Evolutionary conservation across 2,113 vertebrate species (phyloP).

Genomic region (Edolisoma coerulescens): DNA sequence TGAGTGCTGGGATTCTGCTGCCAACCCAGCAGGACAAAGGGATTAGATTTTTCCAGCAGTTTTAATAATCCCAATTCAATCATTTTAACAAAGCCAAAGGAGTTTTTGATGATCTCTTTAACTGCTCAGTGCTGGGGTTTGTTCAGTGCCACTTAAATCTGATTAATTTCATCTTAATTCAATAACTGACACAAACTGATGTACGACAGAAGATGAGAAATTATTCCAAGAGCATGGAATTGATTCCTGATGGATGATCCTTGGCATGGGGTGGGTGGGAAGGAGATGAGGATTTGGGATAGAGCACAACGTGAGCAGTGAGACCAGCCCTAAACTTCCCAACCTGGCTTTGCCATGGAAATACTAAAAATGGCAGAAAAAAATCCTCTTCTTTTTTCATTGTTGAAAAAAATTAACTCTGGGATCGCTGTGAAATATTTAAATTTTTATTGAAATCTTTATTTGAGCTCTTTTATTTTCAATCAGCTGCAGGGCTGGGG

Average conservation of each 20-base stretch:
- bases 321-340: not conserved
- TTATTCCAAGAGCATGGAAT: not conserved
- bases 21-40: not conserved
- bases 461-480: not conserved
- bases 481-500: rapidly evolving
- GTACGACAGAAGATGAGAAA: not conserved
- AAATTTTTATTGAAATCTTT: not conserved
- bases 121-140: not conserved
- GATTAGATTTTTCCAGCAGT: not conserved
- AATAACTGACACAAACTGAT: not conserved
- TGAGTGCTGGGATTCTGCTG: not conserved
- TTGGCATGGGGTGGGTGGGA: not conserved
- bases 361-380: not conserved
- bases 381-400: not conserved
- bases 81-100: not conserved
- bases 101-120: not conserved
- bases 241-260: not conserved
- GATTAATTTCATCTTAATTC: not conserved
- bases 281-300: not conserved
- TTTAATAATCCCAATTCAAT: not conserved
- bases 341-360: too few species aligned
- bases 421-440: not conserved
- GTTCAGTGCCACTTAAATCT: not conserved
- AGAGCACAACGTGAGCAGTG: not conserved
- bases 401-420: not conserved